Evolutionary conservation across 2,797 vertebrate species (phyloP).

Genomic region (Gymnoscopelus braueri): DNA sequence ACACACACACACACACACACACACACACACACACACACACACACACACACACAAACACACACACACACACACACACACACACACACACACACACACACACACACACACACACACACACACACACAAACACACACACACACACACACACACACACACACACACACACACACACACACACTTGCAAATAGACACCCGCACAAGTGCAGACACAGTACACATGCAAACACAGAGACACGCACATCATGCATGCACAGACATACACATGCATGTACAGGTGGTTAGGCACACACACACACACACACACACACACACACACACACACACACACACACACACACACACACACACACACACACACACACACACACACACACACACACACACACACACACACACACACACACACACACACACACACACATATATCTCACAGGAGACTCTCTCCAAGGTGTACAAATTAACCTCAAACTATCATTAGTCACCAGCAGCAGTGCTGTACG

Average conservation of each 20-base stretch:
- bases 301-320: constrained; percentile 25
- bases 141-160: neutral
- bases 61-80: constrained; percentile 14
- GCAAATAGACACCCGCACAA: neutral
- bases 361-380: constrained; percentile 18
- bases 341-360: constrained; percentile 19
- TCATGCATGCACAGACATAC: neutral
- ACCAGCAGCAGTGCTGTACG: constrained; percentile 48
- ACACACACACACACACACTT: neutral
- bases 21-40: constrained; percentile 8
- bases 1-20: constrained; percentile 8
- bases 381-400: neutral
- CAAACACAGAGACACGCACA: constrained; percentile 4
- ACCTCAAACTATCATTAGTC: constrained; percentile 72
- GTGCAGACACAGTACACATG: neutral
- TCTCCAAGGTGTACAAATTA: constrained; percentile 67
- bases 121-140: constrained; percentile 3
- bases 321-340: constrained; percentile 20
- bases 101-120: neutral
- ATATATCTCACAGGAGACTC: constrained; percentile 46
- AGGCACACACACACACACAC: neutral
- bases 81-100: constrained; percentile 8
- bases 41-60: constrained; percentile 2
- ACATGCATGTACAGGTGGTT: neutral
- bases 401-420: neutral